Evolutionary conservation across 1,140 invertebrate species (phyloP).

Genomic region (Coelopa frigida): DNA sequence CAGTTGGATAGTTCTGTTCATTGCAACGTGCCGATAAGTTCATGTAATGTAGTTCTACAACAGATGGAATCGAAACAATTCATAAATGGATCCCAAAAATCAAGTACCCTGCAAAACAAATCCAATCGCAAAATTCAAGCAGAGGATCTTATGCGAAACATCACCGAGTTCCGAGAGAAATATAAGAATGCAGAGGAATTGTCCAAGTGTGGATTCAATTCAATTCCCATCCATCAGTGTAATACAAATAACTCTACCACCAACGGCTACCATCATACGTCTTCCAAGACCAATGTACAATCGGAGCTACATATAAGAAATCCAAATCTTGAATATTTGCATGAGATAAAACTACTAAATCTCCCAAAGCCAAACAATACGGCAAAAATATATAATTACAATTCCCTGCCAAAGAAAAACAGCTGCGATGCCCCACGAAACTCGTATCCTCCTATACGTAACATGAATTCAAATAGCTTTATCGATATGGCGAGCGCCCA

Average conservation of each 20-base stretch:
- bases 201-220: too few species aligned
- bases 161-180: slow-evolving; percentile 54
- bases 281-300: neutral
- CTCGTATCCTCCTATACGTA: slow-evolving; percentile 49
- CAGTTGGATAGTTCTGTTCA: slow-evolving; percentile 51
- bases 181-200: slow-evolving; percentile 50
- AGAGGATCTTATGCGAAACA: slow-evolving; percentile 47
- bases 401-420: slow-evolving; percentile 38
- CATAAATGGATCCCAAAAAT: slow-evolving; percentile 5
- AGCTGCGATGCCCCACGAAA: slow-evolving; percentile 49
- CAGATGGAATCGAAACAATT: neutral
- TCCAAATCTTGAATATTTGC: slow-evolving; percentile 41
- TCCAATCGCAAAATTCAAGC: slow-evolving; percentile 27
- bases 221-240: too few species aligned
- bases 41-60: neutral
- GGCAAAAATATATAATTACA: slow-evolving; percentile 19
- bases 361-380: slow-evolving; percentile 28
- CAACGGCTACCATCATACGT: neutral
- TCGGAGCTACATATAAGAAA: too few species aligned
- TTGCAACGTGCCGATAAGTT: too few species aligned
- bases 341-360: slow-evolving; percentile 42
- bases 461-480: slow-evolving; percentile 21
- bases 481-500: neutral
- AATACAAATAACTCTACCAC: too few species aligned
- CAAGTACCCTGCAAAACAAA: neutral